Conservation (phyloP, 37 sponge, comb jelly and placozoan genomes). For the Tethya wilhelma region DNA sequence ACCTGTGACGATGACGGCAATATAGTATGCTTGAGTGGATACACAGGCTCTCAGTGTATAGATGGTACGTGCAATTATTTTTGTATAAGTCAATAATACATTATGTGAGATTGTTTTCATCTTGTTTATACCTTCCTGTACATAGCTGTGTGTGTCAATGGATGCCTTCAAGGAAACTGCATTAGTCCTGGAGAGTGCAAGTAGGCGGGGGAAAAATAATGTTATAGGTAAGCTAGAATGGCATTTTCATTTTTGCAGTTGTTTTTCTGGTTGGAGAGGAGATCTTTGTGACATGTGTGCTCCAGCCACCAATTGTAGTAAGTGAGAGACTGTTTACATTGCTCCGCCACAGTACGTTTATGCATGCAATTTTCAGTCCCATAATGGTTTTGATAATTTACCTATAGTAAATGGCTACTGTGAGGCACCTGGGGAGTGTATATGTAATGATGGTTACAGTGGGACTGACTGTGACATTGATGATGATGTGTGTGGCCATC, state of each 20-base stretch:
- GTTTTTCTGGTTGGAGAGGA: constrained; percentile 53
- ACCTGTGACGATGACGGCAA: constrained; percentile 44
- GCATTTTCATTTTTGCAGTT: too few relatives aligned
- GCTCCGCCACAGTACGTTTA: too few relatives aligned
- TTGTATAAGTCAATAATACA: background rate
- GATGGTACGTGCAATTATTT: constrained; percentile 38
- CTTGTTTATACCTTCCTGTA: too few relatives aligned
- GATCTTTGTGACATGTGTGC: constrained; percentile 38
- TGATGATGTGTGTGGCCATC: constrained; percentile 61
- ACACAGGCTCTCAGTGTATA: constrained; percentile 20
- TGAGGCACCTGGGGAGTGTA: constrained; percentile 16
- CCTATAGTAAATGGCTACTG: constrained; percentile 50
- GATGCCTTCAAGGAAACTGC: constrained; percentile 22
- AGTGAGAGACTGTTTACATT: constrained; percentile 4
- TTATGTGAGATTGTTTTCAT: background rate
- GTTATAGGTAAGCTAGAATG: too few relatives aligned
- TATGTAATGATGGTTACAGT: constrained; percentile 48
- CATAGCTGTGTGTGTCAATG: constrained; percentile 38
- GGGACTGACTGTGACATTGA: constrained; percentile 50
- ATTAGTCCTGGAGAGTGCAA: background rate
- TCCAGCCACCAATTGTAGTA: constrained; percentile 27
- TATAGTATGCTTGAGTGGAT: constrained; percentile 45
- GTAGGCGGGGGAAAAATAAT: too few relatives aligned
- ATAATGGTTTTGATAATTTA: too few relatives aligned
- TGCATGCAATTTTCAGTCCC: too few relatives aligned